Percentiles rank a stretch among this genome's conserved stretches.
Evolutionary conservation across 2,797 vertebrate genomes (phyloP).

Genomic region (Enoplosus armatus): DNA sequence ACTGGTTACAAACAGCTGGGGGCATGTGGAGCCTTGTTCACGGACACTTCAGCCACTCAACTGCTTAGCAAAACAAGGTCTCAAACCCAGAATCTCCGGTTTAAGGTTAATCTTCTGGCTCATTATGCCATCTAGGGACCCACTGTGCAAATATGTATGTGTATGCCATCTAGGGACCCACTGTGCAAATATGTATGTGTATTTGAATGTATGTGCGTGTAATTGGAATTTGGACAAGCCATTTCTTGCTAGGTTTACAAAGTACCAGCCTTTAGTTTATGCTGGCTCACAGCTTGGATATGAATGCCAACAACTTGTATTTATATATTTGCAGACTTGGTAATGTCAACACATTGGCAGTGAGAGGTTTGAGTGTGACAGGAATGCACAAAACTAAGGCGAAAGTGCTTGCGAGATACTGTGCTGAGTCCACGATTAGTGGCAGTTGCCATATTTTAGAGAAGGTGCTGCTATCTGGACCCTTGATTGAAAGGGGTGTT

Average conservation of each 20-base stretch:
- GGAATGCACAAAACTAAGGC: neutral
- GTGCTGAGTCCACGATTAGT: neutral
- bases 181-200: conserved; percentile 13
- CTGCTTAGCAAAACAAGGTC: neutral
- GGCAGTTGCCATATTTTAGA: neutral
- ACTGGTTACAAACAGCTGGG: neutral
- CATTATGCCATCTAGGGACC: conserved; percentile 2
- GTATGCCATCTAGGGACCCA: neutral
- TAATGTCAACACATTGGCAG: neutral
- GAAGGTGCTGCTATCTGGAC: neutral
- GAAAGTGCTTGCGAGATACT: neutral
- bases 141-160: conserved; percentile 8
- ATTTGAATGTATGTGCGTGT: neutral
- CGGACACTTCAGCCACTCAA: neutral
- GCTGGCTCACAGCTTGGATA: conserved; percentile 8
- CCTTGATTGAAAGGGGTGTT: neutral
- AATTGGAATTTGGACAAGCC: neutral
- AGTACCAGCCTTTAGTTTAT: neutral
- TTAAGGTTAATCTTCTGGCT: conserved; percentile 7
- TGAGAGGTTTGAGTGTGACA: neutral
- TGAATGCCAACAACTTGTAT: neutral
- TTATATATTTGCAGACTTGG: neutral
- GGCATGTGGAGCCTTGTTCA: neutral
- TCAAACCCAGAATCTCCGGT: neutral
- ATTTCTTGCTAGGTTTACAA: neutral